phyloP scores from a whole-genome alignment of 2,888 invertebrate genomes.

The Tanaodytes sp. region DNA sequence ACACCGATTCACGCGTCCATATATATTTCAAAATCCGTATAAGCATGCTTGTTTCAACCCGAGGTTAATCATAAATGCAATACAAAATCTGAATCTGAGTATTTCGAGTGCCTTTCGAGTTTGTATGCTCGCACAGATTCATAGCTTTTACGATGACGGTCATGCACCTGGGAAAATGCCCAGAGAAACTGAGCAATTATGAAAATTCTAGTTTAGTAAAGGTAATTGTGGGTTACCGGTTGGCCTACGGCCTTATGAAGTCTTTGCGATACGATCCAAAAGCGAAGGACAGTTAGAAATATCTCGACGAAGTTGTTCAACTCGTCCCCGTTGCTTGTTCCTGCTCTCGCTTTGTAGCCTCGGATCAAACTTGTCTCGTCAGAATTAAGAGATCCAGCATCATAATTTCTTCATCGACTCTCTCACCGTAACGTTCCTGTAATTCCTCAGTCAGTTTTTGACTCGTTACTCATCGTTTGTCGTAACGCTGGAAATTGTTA shows the following conservation, averaged over 20 bases:
- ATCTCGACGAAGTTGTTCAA: conserved; percentile 30
- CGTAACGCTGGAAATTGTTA: too few species aligned
- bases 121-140: too few species aligned
- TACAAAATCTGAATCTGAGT: too few species aligned
- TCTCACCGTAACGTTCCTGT: conserved; percentile 33
- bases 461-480: background rate
- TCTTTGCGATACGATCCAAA: conserved; percentile 33
- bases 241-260: conserved; percentile 34
- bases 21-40: too few species aligned
- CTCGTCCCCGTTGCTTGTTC: conserved; percentile 30
- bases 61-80: too few species aligned
- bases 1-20: too few species aligned
- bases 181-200: conserved; percentile 65
- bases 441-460: conserved; percentile 24
- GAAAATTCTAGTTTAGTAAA: conserved; percentile 70
- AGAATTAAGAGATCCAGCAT: conserved; percentile 69
- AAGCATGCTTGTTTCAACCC: too few species aligned
- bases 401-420: conserved; percentile 70
- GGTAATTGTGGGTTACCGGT: conserved; percentile 70
- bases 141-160: conserved; percentile 35
- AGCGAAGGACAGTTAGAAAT: conserved; percentile 33
- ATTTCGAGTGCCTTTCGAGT: too few species aligned
- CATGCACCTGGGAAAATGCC: conserved; percentile 62
- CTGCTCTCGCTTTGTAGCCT: conserved; percentile 38
- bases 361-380: conserved; percentile 64